These are phyloP conservation scores for Cydia pomonella DNA, from an alignment of 1,140 invertebrate species.

Conservation along the genomic window DNA sequence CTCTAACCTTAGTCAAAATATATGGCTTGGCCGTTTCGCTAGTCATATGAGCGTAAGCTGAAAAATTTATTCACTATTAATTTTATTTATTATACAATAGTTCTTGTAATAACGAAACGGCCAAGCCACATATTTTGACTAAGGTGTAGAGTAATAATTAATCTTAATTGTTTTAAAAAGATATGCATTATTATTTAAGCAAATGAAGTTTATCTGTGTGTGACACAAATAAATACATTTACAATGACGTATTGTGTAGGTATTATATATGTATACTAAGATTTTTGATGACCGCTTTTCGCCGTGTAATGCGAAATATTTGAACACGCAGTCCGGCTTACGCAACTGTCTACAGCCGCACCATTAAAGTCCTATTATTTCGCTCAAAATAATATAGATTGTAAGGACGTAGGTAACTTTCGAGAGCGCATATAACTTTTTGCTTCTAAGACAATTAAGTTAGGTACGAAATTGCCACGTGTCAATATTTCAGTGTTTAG, in stretches of 20 bases:
- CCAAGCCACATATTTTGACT: no score
- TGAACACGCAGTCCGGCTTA: constrained; percentile 57
- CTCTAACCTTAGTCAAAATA: no score
- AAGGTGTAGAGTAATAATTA: no score
- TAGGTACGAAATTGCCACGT: constrained; percentile 33
- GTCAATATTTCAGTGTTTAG: constrained; percentile 16
- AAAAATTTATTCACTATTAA: no score
- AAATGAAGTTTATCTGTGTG: no score
- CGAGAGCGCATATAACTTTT: not conserved
- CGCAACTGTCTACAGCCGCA: constrained; percentile 49
- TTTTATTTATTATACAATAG: no score
- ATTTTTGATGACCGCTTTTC: constrained; percentile 8
- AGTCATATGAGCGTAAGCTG: no score
- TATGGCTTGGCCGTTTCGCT: no score
- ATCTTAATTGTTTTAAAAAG: no score
- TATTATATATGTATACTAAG: constrained; percentile 7
- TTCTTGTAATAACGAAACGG: no score
- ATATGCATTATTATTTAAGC: no score
- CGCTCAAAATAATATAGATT: constrained; percentile 37
- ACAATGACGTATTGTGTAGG: not conserved
- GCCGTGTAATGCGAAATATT: constrained; percentile 46
- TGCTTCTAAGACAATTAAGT: not conserved
- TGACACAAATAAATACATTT: not conserved
- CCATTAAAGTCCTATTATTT: constrained; percentile 56
- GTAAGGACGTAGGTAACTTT: not conserved